Evolutionary conservation across 2,113 vertebrate genomes (phyloP).

Genomic region (Dendrocopos noguchii): DNA sequence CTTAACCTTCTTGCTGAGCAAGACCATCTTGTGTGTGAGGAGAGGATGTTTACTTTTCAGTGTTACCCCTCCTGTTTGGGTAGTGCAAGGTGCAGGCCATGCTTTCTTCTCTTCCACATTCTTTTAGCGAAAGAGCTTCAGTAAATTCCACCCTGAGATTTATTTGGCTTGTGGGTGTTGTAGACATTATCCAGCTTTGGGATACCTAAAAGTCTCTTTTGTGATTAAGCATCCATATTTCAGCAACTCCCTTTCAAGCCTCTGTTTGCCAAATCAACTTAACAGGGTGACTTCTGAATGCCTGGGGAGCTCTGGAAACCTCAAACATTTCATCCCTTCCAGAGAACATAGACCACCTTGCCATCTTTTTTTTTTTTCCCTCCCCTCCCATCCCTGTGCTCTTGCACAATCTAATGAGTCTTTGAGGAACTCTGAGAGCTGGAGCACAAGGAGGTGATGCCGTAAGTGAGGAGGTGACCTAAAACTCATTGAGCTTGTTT

Average conservation of each 20-base stretch:
- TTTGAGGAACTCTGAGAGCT: background rate
- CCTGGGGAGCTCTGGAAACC: background rate
- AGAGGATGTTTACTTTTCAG: background rate
- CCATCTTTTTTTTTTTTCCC: too few relatives aligned
- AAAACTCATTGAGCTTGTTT: conserved; percentile 20
- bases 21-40: background rate
- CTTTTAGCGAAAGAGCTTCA: background rate
- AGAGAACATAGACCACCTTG: background rate
- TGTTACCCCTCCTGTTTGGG: background rate
- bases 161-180: background rate
- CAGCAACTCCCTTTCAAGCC: background rate
- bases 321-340: background rate
- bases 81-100: background rate
- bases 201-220: background rate
- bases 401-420: background rate
- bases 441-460: background rate
- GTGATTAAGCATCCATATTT: background rate
- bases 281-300: background rate
- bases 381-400: background rate
- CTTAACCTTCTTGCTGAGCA: background rate
- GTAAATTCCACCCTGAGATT: background rate
- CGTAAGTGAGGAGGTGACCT: background rate
- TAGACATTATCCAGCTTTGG: background rate
- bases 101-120: background rate
- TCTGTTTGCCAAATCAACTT: background rate